Conservation (phyloP, 2,888 invertebrate species). For the Athalia cordata region DNA sequence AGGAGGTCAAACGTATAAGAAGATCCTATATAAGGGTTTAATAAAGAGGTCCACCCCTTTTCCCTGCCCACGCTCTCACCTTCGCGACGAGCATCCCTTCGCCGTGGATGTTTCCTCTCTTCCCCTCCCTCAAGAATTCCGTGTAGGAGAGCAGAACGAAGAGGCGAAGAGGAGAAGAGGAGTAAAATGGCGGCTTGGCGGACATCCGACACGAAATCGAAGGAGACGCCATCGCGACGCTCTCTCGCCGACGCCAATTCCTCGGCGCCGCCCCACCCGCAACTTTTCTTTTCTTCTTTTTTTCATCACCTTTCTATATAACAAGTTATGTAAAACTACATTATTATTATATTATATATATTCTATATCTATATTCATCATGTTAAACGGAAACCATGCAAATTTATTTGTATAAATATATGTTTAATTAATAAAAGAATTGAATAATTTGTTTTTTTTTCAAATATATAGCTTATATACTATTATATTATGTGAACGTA, state of each 20-base stretch:
- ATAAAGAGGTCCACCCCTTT: constrained; percentile 35
- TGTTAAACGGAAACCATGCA: neutral
- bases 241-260: constrained; percentile 57
- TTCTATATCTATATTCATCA: neutral
- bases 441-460: no score
- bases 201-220: constrained; percentile 72
- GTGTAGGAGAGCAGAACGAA: constrained; percentile 46
- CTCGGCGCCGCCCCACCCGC: constrained; percentile 67
- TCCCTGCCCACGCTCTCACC: neutral
- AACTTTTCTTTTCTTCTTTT: neutral
- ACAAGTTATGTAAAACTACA: neutral
- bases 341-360: neutral
- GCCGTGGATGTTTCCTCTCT: constrained; percentile 5
- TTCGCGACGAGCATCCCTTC: neutral
- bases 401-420: neutral
- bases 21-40: constrained; percentile 34
- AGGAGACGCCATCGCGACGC: constrained; percentile 73
- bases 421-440: no score
- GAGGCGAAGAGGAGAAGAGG: constrained; percentile 61
- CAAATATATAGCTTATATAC: no score
- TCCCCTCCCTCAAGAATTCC: neutral
- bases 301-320: neutral
- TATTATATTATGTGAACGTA: no score
- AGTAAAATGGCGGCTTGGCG: constrained; percentile 70
- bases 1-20: constrained; percentile 25